These are phyloP conservation scores for Dastarcus helophoroides DNA, from an alignment of 2,888 invertebrate species.

Conservation along the genomic window DNA sequence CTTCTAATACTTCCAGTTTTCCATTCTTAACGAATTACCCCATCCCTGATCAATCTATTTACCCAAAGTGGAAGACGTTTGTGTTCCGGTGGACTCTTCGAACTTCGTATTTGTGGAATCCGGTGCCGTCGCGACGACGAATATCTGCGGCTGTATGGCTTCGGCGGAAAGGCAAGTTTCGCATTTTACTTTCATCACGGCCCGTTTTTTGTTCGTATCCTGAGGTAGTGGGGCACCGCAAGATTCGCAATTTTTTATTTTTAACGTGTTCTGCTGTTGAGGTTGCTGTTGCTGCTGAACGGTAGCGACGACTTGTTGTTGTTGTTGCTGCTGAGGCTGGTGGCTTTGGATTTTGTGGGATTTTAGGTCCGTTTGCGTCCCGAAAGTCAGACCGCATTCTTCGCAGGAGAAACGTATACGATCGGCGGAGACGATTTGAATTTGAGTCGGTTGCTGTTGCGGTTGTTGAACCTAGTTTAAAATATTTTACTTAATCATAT, in stretches of 20 bases:
- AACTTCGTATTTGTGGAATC: constrained; percentile 29
- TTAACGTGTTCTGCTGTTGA: constrained; percentile 27
- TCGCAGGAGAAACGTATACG: constrained; percentile 36
- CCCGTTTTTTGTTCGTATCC: constrained; percentile 36
- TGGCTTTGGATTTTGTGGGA: constrained; percentile 39
- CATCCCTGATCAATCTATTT: too few species aligned
- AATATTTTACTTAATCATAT: constrained; percentile 4
- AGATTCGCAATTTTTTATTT: constrained; percentile 37
- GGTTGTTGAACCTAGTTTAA: constrained; percentile 27
- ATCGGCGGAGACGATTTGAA: constrained; percentile 49
- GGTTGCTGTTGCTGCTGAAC: constrained; percentile 41
- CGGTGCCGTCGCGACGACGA: constrained; percentile 47
- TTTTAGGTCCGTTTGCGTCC: constrained; percentile 34
- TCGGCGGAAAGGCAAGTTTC: constrained; percentile 37
- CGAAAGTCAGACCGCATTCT: constrained; percentile 36
- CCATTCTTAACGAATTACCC: too few species aligned
- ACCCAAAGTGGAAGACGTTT: constrained; percentile 26
- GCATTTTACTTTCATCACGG: constrained; percentile 37
- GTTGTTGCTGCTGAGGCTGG: constrained; percentile 23
- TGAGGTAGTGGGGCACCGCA: constrained; percentile 36
- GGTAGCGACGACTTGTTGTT: constrained; percentile 26
- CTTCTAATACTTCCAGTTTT: too few species aligned
- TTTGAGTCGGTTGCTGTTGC: constrained; percentile 39
- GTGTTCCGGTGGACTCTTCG: constrained; percentile 33
- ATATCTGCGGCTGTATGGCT: constrained; percentile 42